Percentiles rank a stretch among this genome's conserved stretches.
Conservation (phyloP, 1,140 invertebrate genomes). For the Hypothenemus hampei region DNA sequence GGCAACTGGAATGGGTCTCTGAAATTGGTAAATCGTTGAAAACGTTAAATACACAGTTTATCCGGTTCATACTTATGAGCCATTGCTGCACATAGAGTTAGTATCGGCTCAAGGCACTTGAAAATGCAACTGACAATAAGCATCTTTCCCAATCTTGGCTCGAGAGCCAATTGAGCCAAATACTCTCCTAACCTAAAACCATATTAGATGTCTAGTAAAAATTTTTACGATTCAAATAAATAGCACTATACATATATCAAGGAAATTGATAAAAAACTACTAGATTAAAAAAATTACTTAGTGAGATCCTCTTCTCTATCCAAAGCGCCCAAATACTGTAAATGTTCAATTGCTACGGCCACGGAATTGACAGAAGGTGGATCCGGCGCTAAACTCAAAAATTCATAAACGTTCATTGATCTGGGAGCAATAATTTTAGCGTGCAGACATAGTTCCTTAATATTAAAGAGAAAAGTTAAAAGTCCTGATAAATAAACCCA, state of each 20-base stretch:
- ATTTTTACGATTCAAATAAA: background rate
- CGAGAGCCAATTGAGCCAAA: constrained; percentile 83
- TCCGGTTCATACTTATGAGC: constrained; percentile 64
- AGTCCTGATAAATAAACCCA: background rate
- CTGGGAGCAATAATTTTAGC: constrained; percentile 73
- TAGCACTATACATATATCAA: background rate
- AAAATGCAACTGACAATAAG: constrained; percentile 85
- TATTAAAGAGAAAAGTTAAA: background rate
- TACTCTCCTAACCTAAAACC: constrained; percentile 55
- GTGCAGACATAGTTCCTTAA: constrained; percentile 84
- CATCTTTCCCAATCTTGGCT: constrained; percentile 89
- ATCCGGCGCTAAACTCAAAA: constrained; percentile 75
- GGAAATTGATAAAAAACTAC: background rate
- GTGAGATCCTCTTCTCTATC: constrained; percentile 72
- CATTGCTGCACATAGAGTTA: constrained; percentile 86
- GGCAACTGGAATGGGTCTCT: constrained; percentile 80
- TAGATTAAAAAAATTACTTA: background rate
- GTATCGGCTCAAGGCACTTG: constrained; percentile 89
- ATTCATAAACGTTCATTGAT: constrained; percentile 74
- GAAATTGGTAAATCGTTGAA: constrained; percentile 31
- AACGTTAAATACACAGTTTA: background rate
- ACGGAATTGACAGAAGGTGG: constrained; percentile 76
- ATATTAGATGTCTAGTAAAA: too few relatives aligned
- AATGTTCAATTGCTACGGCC: constrained; percentile 66
- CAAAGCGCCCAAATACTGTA: constrained; percentile 69